Conservation (phyloP, 2,113 vertebrate species). For the Ursus arctos region DNA sequence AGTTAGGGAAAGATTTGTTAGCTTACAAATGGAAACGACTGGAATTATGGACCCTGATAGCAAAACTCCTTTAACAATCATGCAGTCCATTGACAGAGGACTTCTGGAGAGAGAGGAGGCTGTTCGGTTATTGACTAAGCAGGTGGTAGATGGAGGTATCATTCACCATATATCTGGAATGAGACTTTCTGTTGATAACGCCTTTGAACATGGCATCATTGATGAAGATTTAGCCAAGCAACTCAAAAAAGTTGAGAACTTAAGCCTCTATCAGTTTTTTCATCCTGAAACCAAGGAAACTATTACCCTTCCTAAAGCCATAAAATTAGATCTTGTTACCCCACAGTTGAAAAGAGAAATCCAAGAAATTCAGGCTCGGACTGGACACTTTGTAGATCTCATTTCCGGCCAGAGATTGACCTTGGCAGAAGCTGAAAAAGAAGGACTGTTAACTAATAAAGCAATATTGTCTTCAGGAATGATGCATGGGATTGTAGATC, state of each 20-base stretch:
- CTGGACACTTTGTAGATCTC: conserved; percentile 85
- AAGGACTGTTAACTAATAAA: conserved; percentile 87
- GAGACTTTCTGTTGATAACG: conserved; percentile 92
- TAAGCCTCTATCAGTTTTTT: conserved; percentile 84
- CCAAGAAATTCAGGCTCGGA: conserved; percentile 86
- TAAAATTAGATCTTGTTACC: conserved; percentile 73
- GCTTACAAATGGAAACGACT: conserved; percentile 93
- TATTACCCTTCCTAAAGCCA: conserved; percentile 87
- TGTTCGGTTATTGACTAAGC: conserved; percentile 89
- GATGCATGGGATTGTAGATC: conserved; percentile 89
- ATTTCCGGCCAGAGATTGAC: conserved; percentile 87
- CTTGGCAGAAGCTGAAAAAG: conserved; percentile 87
- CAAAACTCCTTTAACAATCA: conserved; percentile 88
- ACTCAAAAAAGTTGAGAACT: conserved; percentile 90
- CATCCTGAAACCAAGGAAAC: conserved; percentile 86
- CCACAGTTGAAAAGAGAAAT: conserved; percentile 83
- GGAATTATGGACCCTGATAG: conserved; percentile 93
- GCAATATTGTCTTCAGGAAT: conserved; percentile 84
- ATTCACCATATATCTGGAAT: conserved; percentile 94
- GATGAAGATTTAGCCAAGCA: conserved; percentile 86
- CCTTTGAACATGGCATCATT: conserved; percentile 90
- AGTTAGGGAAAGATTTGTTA: conserved; percentile 88
- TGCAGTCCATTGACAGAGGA: conserved; percentile 90
- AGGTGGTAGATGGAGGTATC: conserved; percentile 95
- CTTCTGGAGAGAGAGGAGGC: conserved; percentile 89